Conservation (phyloP, 37 sponge, comb jelly and placozoan species). For the Crambe crambe region DNA sequence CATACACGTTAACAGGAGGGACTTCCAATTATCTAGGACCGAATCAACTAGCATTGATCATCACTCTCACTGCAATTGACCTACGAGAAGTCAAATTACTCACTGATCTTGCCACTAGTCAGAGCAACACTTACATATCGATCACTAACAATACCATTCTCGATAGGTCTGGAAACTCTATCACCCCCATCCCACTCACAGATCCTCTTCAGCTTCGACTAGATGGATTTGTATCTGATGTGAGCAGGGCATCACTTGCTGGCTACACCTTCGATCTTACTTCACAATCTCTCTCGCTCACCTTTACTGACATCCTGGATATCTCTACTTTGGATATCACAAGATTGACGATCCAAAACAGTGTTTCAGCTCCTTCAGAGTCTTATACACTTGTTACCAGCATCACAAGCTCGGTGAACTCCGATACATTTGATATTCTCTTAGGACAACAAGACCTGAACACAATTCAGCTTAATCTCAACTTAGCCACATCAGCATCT, state of each 20-base stretch:
- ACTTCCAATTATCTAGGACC: background rate
- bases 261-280: conserved; percentile 22
- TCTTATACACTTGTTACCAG: background rate
- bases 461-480: conserved; percentile 2
- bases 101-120: background rate
- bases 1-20: conserved; percentile 6
- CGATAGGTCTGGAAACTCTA: conserved; percentile 2
- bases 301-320: conserved; percentile 23
- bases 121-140: conserved; percentile 5
- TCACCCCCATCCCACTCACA: background rate
- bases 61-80: conserved; percentile 8
- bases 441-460: conserved; percentile 17
- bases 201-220: conserved; percentile 6
- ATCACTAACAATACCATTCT: background rate
- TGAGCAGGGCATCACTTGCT: background rate
- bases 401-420: background rate
- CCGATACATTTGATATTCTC: conserved; percentile 6
- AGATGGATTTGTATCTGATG: conserved; percentile 11
- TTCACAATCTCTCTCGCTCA: background rate
- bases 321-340: background rate
- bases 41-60: background rate
- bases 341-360: conserved; percentile 9
- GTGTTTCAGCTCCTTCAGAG: background rate
- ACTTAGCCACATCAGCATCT: conserved; percentile 19
- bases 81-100: background rate